Evolutionary conservation across 2,888 invertebrate genomes (phyloP), one percentile per base, ranked within the genome.

Genomic region (Lamellibrachia satsuma): DNA sequence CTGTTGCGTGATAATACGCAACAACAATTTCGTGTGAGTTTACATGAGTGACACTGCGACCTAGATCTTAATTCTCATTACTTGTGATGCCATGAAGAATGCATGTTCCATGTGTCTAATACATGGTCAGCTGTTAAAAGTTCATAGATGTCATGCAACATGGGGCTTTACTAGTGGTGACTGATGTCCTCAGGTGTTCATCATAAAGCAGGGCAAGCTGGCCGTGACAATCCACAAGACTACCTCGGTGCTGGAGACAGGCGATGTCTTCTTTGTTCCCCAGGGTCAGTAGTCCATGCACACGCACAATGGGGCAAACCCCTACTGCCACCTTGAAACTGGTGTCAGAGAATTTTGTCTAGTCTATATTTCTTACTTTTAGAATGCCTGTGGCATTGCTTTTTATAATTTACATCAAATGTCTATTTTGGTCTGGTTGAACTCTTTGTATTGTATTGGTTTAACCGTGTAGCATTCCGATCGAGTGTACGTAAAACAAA

Each of bases 241-340:
- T 6, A 94, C 94, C 7, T 93, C 93, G 0, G 92, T 96, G 22
- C 90, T 95, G 52, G 95, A 95, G 93, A 94, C 95, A 52, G 95
- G 95, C 3, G 95, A 95, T 92, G 93, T 94, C 27, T 96, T 96
- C 94, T 95, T 95, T 94, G 94, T 96, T 7, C 96, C 96, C 90
- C 93, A 93, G 94, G 96, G 95, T 95, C 93, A 94, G 92, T 55
- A 92, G 15, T 39, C 52, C 60, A 27, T 91, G 90, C 55, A 39
- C n/a, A 22, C 1, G 75, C 55, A 52, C 75, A 27, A 15, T 51
- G 91, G 9, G 91, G 4, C 11, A 11, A 91, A 91, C 52, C 52
- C 52, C 22, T 75, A 15, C 75, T 1, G 22, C 22, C n/a, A n/a
- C 75, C 3, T 22, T 75, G 6, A 75, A 11, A 75, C 75, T 22